Base-by-base conservation (phyloP, 1,140 invertebrate genomes). In the Charaxes varanes region DNA sequence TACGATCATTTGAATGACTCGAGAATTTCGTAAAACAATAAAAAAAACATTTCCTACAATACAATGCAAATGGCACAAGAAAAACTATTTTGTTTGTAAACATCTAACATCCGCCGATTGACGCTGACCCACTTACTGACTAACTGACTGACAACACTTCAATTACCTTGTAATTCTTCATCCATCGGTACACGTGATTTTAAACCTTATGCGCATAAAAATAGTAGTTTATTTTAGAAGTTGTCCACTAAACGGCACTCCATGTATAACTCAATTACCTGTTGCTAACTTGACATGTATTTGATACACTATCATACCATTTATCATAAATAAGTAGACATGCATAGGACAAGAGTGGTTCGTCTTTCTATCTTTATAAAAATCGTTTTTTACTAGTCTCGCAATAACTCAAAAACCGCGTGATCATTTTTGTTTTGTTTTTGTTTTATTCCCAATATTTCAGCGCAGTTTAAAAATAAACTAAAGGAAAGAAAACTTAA, bases 81-180 rank as follows among this genome's bases (percentile, higher is more conserved):
- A 41, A 54, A 41, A 52, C 30, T 41, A 49, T 62, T 53, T 59
- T 60, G 60, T 70, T 66, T 62, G 66, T 67, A 64, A 69, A 67
- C 63, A 67, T 24, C 38, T 44, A 34, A 38, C 55, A 60, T 59
- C 48, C 45, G 43, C 23, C 36, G 19, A 32, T 40, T 46, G 19
- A 38, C 7, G 41, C 55, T 61, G 57, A 53, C 62, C 60, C 23
- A 61, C 54, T 55, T 68, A 24, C 37, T 17, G 26, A 28, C 26
- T 28, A 16, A 24, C 37, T 17, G 26, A 28, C 26, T 28, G 28
- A 31, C 28, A 17, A 31, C 28, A 31, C 15, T 31, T 31, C 28
- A 31, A 31, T 45, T 28, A 52, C 42, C 49, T 46, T 45, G 41
- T 27, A 42, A 14, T 12, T 38, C 26, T 36, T 46, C 19, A 17